Base-by-base conservation (phyloP, 2,888 invertebrate species). In the Anthrax anthrax region DNA sequence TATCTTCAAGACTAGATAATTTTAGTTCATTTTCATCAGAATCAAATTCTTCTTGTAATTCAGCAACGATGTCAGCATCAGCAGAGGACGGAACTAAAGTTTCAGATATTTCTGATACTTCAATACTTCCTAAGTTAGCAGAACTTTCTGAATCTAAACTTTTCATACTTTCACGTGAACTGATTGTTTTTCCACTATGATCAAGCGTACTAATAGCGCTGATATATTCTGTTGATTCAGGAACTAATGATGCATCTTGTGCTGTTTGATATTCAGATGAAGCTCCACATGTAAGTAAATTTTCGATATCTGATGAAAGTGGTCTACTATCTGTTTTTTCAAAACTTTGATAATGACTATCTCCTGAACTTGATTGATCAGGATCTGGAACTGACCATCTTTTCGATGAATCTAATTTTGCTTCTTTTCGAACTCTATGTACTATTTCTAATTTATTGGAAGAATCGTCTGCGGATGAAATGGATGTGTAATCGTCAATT, bases 51-150 rank as follows among this genome's bases (percentile, higher is more conserved):
- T 53, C 83, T 32, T 47, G 45, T 27, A 40, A 39, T 38, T 51
- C 51, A 18, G 4, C 12, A 60, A 82, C 81, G 42, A 83, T 67
- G 63, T 66, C 67, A 4, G 57, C 54, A 41, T 90, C 90, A 60
- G 84, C 81, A 10, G 85, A 83, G 3, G 95, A 92, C 14, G 92
- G 89, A 12, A 96, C 84, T 10, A 96, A 69, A 2, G 95, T 96
- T 70, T 94, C 94, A 1, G 92, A 92, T 23, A 84, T 75, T 65
- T 95, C 94, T 32, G 92, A 92, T 36, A 89, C 80, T 69, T 91
- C 91, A 52, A 90, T 78, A 60, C 90, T 90, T 1, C 84, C 89
- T 47, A 91, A 72, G 64, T 90, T 84, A 17, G 88, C 89, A 0
- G 90, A 90, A 53, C 85, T 87, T 65, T 90, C 84, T 2, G 90